Evolutionary conservation across 2,888 invertebrate species (phyloP), one percentile per base, ranked within the genome.

Genomic region (Smittia sp.): DNA sequence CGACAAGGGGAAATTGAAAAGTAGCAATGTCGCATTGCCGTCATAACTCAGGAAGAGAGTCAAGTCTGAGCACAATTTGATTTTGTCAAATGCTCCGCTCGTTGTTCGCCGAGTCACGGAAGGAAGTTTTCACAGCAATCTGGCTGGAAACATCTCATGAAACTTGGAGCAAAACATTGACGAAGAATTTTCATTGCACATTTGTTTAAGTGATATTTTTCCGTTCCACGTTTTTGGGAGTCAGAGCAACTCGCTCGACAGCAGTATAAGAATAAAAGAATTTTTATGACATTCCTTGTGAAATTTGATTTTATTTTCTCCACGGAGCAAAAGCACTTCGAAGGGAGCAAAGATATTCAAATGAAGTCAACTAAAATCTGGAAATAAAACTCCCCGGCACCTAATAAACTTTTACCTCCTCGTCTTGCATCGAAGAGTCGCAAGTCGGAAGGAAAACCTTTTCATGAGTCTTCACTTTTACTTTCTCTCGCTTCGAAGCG

Each of bases 231-330:
- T 11, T 65, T 65, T n/a, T 65, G 13, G 7, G 27, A n/a, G n/a
- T n/a, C 11, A 65, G 15, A 22, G n/a, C 38, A 63, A 24, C 15
- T n/a, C 4, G n/a, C 65, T 25, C 32, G 39, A 20, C 25, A 41
- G 22, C 67, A 67, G 66, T 38, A 13, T n/a, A 41, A 54, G 32
- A 70, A 70, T 70, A 70, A 70, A 70, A 70, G 69, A 70, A 70
- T 70, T 70, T 70, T 70, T 70, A 70, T 54, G 69, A 54, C 69
- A 70, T 70, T 70, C 54, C 18, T 52, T 54, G 22, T 52, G 54
- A 54, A 52, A 70, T 70, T 70, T 70, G 54, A 70, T 54, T 70
- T 54, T 32, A 18, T n/a, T 54, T 54, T 25, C 46, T 46, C n/a
- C 15, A 2, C n/a, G 11, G 46, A 32, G 32, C 9, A 32, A 65